Base-by-base conservation (phyloP, 2,113 vertebrate species). In the Ctenodactylus gundi region DNA sequence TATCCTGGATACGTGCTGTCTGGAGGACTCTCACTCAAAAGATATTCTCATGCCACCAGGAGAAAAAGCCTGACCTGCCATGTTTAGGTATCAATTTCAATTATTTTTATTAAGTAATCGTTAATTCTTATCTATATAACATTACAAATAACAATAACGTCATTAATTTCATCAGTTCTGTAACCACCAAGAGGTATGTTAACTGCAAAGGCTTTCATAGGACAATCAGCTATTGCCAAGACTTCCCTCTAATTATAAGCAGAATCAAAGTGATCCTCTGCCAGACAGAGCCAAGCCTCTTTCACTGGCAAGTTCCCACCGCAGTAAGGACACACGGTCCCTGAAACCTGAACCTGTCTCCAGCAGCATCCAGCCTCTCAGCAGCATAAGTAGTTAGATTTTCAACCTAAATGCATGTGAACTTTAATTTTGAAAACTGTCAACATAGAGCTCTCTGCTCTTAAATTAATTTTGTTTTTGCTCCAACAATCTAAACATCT, bases 341-440 rank as follows among this genome's bases (percentile, higher is more conserved):
- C 65, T 49, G 51, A 65, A 90, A 92, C 57, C n/a, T 64, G 70
- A 3, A 34, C 15, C 53, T 87, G 55, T 51, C 89, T 49, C 77
- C 13, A 12, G n/a, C 23, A 93, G 18, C 44, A 88, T 12, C 25
- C 76, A 81, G 65, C 10, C 55, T 84, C 58, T 67, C 39, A 39
- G 80, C 51, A 72, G 10, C 27, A 39, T 15, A 78, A 93, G 81
- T 21, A 85, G 67, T 36, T 41, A 65, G 41, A 67, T 77, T 91
- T 93, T 60, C 78, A 39, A 67, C 62, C 25, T 91, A 62, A 76
- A 11, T 51, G 64, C n/a, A 68, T 89, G 18, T 94, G 92, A 96
- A 95, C 60, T 83, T 88, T 77, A 94, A 94, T 92, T 87, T 73
- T 93, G 53, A 81, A 93, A 97, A 93, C 85, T 87, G 75, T 88